phyloP scores from a whole-genome alignment of 2,797 vertebrate species.

The Gambusia yucatana region DNA sequence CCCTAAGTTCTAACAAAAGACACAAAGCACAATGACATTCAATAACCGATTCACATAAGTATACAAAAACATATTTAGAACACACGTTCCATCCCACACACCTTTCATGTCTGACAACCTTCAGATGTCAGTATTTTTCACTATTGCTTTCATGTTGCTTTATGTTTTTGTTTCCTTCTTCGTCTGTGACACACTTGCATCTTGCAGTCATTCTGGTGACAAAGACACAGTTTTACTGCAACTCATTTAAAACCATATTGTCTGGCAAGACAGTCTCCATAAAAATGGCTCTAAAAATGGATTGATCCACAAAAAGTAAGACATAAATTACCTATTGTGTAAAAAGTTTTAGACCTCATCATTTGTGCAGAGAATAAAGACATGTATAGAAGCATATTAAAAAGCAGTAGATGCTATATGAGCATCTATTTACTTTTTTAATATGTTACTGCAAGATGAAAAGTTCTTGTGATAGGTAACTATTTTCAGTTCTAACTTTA shows the following conservation, averaged over 20 bases:
- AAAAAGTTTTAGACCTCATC: conserved; percentile 9
- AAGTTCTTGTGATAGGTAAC: background rate
- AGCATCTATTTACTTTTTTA: background rate
- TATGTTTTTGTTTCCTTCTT: conserved; percentile 42
- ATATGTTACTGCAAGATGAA: background rate
- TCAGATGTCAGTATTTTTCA: conserved; percentile 58
- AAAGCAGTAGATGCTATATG: conserved; percentile 19
- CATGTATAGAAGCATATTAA: background rate
- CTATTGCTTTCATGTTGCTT: conserved; percentile 56
- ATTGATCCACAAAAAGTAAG: conserved; percentile 34
- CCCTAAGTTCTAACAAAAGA: conserved; percentile 16
- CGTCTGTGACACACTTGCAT: conserved; percentile 52
- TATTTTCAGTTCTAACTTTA: background rate
- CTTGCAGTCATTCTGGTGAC: conserved; percentile 55
- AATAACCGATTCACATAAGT: background rate
- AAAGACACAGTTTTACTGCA: conserved; percentile 62
- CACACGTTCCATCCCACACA: conserved; percentile 9
- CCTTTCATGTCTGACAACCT: conserved; percentile 35
- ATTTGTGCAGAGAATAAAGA: conserved; percentile 13
- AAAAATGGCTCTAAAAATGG: conserved; percentile 31
- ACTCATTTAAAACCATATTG: conserved; percentile 49
- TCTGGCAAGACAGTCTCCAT: conserved; percentile 35
- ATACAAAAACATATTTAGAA: conserved; percentile 8
- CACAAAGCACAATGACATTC: background rate
- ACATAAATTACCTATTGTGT: conserved; percentile 9